These are phyloP conservation scores for Epinotia demarniana DNA, from an alignment of 2,888 invertebrate species.

Conservation along the genomic window DNA sequence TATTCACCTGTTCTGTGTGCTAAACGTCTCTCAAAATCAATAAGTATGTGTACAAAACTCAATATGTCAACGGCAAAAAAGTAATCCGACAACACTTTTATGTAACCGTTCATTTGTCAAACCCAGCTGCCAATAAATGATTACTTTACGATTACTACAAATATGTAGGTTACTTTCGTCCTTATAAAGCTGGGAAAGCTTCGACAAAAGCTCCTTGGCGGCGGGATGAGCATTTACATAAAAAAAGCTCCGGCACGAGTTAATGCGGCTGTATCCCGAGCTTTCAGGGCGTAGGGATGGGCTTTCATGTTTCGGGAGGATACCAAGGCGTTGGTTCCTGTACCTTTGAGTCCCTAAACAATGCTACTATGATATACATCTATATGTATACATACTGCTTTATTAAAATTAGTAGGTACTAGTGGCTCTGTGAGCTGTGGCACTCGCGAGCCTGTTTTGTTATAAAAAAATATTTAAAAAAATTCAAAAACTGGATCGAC, in stretches of 20 bases:
- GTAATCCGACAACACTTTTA: not conserved
- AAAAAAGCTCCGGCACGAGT: constrained; percentile 47
- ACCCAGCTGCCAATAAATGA: constrained; percentile 8
- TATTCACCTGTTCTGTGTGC: no score
- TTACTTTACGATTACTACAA: constrained; percentile 22
- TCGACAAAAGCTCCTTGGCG: constrained; percentile 45
- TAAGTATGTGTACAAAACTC: no score
- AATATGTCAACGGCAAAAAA: not conserved
- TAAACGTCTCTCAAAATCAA: not conserved
- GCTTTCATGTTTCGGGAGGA: not conserved
- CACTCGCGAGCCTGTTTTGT: no score
- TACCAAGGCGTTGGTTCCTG: not conserved
- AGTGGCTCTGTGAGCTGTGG: no score
- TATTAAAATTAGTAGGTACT: no score
- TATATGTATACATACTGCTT: no score
- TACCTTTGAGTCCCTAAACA: not conserved
- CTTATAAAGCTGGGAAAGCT: constrained; percentile 23
- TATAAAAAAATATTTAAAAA: no score
- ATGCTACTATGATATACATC: not conserved
- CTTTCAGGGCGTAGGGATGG: constrained; percentile 22
- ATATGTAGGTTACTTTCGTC: not conserved
- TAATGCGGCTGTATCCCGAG: constrained; percentile 36
- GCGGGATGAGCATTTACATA: constrained; percentile 50
- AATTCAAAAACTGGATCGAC: no score
- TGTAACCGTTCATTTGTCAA: not conserved